These are phyloP conservation scores for Marcusenius ussheri DNA, from an alignment of 2,113 vertebrate species.

Conservation along the genomic window DNA sequence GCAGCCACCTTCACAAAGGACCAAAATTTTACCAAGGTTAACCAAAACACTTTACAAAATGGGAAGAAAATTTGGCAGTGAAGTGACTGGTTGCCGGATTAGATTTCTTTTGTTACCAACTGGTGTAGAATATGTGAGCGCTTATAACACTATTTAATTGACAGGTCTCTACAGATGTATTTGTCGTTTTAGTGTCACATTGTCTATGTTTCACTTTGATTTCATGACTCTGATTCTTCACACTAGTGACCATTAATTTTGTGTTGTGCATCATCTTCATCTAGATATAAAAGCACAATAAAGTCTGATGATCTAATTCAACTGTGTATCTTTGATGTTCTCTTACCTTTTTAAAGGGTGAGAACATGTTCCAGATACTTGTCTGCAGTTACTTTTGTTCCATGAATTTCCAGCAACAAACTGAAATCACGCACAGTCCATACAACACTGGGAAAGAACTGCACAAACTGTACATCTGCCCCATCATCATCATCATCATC, in stretches of 20 bases:
- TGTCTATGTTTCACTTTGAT: neutral
- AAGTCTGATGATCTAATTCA: neutral
- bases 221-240: neutral
- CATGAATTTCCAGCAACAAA: constrained; percentile 37
- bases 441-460: neutral
- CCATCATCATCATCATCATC: neutral
- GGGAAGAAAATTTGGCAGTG: neutral
- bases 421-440: too few relatives aligned
- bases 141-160: too few relatives aligned
- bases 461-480: too few relatives aligned
- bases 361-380: constrained; percentile 49
- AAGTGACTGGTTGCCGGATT: neutral
- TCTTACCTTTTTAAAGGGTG: constrained; percentile 37
- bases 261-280: neutral
- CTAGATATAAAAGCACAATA: neutral
- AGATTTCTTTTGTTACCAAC: too few relatives aligned
- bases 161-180: neutral
- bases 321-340: neutral
- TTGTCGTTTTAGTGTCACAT: neutral
- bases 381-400: constrained; percentile 24
- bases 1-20: neutral
- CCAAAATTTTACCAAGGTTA: neutral
- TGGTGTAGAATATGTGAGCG: too few relatives aligned
- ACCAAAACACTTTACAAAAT: neutral
- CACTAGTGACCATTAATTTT: neutral